Conservation (phyloP, 2,888 invertebrate species). For the Morpho helenor region DNA sequence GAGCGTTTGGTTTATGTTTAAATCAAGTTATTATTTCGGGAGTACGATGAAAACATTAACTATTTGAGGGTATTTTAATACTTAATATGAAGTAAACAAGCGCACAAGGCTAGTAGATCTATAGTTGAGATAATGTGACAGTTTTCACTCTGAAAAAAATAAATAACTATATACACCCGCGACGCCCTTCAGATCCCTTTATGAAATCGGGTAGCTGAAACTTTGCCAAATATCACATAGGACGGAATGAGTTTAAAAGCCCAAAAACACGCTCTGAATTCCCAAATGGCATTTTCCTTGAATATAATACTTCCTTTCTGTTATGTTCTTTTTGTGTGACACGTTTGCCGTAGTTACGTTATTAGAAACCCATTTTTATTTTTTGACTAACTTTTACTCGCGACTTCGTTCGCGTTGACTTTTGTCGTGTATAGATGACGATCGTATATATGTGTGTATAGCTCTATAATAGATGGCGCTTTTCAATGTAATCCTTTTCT, state of each 20-base stretch:
- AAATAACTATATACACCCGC: slow-evolving; percentile 25
- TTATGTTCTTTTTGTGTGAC: slow-evolving; percentile 26
- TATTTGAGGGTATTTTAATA: no score
- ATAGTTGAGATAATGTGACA: not conserved
- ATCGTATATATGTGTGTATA: no score
- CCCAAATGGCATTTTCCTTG: slow-evolving; percentile 30
- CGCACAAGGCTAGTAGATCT: no score
- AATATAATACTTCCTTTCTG: slow-evolving; percentile 30
- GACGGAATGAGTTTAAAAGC: slow-evolving; percentile 33
- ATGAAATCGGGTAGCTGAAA: slow-evolving; percentile 32
- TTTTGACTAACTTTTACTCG: not conserved
- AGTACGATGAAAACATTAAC: no score
- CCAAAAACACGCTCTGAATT: slow-evolving; percentile 36
- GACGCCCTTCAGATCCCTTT: slow-evolving; percentile 28
- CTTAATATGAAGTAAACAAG: no score
- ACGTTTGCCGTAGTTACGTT: slow-evolving; percentile 21
- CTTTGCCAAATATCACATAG: slow-evolving; percentile 35
- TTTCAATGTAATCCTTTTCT: no score
- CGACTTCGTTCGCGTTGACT: no score
- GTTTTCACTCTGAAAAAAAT: slow-evolving; percentile 14
- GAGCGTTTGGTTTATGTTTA: no score
- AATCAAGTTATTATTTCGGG: no score
- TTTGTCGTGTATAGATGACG: no score
- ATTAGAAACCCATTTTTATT: slow-evolving; percentile 10
- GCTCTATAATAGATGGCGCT: no score